Conservation (phyloP, 2,113 vertebrate genomes). For the Odontophorus gujanensis region DNA sequence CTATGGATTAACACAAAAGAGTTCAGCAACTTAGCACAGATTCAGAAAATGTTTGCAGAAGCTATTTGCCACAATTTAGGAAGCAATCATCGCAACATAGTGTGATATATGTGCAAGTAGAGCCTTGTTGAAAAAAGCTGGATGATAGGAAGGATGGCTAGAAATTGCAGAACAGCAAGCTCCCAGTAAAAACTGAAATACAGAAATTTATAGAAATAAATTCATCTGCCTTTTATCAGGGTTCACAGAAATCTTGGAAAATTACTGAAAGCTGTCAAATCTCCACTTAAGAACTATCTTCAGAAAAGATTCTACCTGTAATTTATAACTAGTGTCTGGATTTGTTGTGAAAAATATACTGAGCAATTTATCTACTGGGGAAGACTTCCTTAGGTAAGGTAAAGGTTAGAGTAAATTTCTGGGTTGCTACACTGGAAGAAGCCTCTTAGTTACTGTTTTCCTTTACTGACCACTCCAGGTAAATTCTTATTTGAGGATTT, state of each 20-base stretch:
- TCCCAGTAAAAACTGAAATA: background rate
- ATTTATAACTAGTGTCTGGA: background rate
- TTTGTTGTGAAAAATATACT: background rate
- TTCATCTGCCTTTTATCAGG: background rate
- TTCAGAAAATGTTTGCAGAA: conserved; percentile 13
- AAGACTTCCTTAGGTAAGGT: background rate
- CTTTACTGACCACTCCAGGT: background rate
- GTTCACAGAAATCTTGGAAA: background rate
- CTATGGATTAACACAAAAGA: background rate
- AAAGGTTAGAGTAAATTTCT: background rate
- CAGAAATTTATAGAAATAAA: background rate
- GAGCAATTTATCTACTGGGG: background rate
- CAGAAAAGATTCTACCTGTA: background rate
- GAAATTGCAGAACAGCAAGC: background rate
- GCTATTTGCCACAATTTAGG: background rate
- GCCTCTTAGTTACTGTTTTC: background rate
- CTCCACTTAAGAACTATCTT: background rate
- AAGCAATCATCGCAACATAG: background rate
- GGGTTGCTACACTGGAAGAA: background rate
- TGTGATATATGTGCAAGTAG: background rate
- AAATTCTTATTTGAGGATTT: background rate
- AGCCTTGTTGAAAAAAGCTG: background rate
- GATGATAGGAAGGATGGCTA: background rate
- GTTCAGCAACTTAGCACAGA: background rate
- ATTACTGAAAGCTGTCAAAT: background rate